These are phyloP conservation scores for Salmo trutta DNA, from an alignment of 2,797 vertebrate genomes.

Conservation along the genomic window DNA sequence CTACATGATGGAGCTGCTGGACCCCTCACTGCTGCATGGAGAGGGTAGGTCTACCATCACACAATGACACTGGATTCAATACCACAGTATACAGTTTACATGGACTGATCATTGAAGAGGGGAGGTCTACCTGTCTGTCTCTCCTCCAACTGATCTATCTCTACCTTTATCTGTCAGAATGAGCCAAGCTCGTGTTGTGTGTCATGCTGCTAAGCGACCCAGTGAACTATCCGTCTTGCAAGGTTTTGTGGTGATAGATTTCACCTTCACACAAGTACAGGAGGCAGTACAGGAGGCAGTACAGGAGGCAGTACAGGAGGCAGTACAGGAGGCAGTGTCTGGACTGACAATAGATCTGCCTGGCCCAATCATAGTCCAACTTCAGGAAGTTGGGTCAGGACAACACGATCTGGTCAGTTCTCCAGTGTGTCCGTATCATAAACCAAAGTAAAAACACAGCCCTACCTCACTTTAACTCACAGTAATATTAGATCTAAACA, in stretches of 20 bases:
- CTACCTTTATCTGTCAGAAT: not conserved
- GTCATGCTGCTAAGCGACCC: too few relatives aligned
- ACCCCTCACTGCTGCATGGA: slow-evolving; percentile 90
- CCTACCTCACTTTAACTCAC: not conserved
- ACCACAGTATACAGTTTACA: too few relatives aligned
- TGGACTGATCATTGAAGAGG: not conserved
- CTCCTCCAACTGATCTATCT: too few relatives aligned
- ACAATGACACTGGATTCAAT: too few relatives aligned
- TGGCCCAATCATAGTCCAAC: not conserved
- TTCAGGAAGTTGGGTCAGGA: not conserved
- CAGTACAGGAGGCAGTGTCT: not conserved
- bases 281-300: not conserved
- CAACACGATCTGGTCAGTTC: not conserved
- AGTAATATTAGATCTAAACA: not conserved
- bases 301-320: not conserved
- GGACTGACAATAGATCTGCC: not conserved
- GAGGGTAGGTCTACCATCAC: slow-evolving; percentile 80
- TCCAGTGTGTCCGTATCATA: too few relatives aligned
- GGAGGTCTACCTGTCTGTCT: not conserved
- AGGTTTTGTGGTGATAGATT: not conserved
- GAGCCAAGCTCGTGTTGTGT: too few relatives aligned
- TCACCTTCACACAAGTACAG: not conserved
- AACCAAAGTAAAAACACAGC: not conserved
- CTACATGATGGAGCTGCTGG: slow-evolving; percentile 98
- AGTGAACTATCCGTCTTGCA: not conserved